A percentile compares a stretch with the other conserved stretches of the same genome.
Evolutionary conservation across 2,113 vertebrate genomes (phyloP).

Genomic region (Laterallus jamaicensis): DNA sequence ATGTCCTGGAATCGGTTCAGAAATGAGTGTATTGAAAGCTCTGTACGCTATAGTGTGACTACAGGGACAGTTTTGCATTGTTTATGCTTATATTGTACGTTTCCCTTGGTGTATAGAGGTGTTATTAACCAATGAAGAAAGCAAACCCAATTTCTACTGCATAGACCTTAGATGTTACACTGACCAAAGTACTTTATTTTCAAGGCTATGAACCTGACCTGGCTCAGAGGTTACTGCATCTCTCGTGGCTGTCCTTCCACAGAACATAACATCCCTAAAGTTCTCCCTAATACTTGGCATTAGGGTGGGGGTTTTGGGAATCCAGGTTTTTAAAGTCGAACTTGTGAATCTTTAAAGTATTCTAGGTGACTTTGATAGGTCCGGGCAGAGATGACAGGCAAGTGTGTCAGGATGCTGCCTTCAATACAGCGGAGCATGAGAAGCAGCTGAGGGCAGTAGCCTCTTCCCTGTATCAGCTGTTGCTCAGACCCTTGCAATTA

Average conservation of each 20-base stretch:
- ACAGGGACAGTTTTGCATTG: not conserved
- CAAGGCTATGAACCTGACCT: not conserved
- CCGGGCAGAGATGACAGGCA: not conserved
- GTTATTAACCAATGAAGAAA: not conserved
- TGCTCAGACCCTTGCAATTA: not conserved
- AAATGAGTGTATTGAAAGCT: not conserved
- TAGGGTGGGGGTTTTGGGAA: not conserved
- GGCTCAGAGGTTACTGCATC: not conserved
- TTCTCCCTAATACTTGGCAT: not conserved
- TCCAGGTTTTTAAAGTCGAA: not conserved
- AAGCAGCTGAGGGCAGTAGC: not conserved
- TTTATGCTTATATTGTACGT: not conserved
- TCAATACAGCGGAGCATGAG: not conserved
- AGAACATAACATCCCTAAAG: not conserved
- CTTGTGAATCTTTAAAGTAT: not conserved
- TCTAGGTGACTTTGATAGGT: not conserved
- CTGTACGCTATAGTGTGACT: not conserved
- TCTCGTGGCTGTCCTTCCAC: not conserved
- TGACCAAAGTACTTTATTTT: not conserved
- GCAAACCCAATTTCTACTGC: not conserved
- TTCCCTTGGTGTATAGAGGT: not conserved
- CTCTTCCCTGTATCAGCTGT: conserved; percentile 39
- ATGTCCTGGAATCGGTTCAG: not conserved
- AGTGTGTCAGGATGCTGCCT: not conserved
- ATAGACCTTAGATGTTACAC: not conserved